Conservation (phyloP, 2,113 vertebrate genomes). For the Fukomys damarensis region DNA sequence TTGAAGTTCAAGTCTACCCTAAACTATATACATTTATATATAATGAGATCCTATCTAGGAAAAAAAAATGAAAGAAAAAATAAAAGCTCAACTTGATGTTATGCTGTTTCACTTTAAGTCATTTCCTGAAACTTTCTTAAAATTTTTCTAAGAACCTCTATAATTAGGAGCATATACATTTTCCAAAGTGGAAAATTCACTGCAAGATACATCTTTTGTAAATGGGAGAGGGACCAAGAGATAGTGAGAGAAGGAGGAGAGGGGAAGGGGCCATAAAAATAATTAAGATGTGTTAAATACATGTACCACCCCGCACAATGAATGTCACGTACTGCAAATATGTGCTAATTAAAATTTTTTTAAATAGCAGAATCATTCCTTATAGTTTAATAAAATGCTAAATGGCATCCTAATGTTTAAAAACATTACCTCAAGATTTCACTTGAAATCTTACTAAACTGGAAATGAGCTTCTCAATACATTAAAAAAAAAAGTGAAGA, state of each 20-base stretch:
- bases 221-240: background rate
- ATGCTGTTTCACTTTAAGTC: background rate
- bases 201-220: background rate
- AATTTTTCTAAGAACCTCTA: background rate
- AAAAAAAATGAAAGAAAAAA: background rate
- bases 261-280: background rate
- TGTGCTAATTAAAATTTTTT: background rate
- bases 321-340: background rate
- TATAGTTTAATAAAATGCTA: background rate
- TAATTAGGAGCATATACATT: background rate
- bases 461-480: background rate
- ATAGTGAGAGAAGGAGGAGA: background rate
- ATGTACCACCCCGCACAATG: background rate
- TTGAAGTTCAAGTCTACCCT: background rate
- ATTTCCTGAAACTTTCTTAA: slow-evolving; percentile 4
- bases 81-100: background rate
- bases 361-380: background rate
- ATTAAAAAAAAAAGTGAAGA: background rate
- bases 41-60: background rate
- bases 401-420: background rate
- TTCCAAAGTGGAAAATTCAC: background rate
- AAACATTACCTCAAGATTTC: background rate
- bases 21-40: background rate
- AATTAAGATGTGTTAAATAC: background rate
- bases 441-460: slow-evolving; percentile 3